Evolutionary conservation across 2,113 vertebrate genomes (phyloP), one percentile per base, ranked within the genome.

Genomic region (Sitta europaea): DNA sequence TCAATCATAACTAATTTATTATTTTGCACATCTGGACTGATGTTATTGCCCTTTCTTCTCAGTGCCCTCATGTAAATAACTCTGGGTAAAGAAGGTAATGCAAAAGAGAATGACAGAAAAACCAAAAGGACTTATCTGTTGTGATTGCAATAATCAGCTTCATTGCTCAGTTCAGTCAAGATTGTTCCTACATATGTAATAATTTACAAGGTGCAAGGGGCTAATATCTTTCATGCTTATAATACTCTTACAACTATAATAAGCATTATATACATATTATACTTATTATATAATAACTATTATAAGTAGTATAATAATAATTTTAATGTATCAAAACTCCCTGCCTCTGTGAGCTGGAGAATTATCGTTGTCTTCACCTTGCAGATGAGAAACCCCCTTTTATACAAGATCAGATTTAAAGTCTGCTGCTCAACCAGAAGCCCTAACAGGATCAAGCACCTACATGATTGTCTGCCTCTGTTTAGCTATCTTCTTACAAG

Each of bases 1-100:
- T 96, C 67, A 86, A 12, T 50, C 45, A 90, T 85, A 54, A 61
- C 48, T 94, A 95, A 94, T 92, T 95, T 79, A 93, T 94, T 92
- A 92, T 55, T 91, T 80, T 59, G 7, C 54, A 70, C 91, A 88
- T 91, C 86, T 91, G 59, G 67, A 27, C 71, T 74, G 48, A 70
- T 94, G 23, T 35, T 95, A 42, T 38, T 75, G 31, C 18, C 63
- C 25, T 94, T 35, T 72, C 20, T n/a, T 91, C 67, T 72, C 42
- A 55, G 29, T 88, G 6, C 8, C 16, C 35, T 89, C 18, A 57
- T 19, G 33, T 66, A 61, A 74, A 43, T 68, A 61, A 24, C n/a
- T 77, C 29, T 36, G 47, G 7, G 7, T 38, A 71, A 92, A 88
- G 18, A 7, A 73, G 6, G 3, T 35, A 53, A 85, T 70, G 24